phyloP scores from a whole-genome alignment of 2,888 invertebrate species.

The Calliscelio sp. region DNA sequence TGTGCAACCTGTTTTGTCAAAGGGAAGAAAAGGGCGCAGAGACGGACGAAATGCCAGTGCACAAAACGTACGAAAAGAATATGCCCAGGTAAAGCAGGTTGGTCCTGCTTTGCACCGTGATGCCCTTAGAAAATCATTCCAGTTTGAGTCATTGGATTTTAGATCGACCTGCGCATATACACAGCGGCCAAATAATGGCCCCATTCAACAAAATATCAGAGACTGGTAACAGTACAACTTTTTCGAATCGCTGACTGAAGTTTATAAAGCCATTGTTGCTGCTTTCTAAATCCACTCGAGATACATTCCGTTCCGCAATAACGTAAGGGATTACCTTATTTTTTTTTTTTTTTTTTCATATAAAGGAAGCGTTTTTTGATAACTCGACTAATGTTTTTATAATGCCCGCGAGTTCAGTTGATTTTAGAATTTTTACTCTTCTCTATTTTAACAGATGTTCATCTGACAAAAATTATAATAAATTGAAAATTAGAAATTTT shows the following conservation, averaged over 20 bases:
- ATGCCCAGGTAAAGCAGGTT: slow-evolving; percentile 77
- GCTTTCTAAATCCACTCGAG: slow-evolving; percentile 78
- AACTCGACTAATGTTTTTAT: slow-evolving; percentile 28
- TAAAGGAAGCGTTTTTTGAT: slow-evolving; percentile 44
- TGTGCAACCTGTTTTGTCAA: slow-evolving; percentile 70
- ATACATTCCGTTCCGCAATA: slow-evolving; percentile 77
- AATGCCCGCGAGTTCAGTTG: too few species aligned
- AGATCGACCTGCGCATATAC: slow-evolving; percentile 74
- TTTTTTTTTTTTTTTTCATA: slow-evolving; percentile 39
- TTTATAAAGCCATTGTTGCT: slow-evolving; percentile 79
- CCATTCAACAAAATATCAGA: slow-evolving; percentile 79
- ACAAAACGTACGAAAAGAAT: slow-evolving; percentile 72
- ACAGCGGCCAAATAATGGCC: slow-evolving; percentile 79
- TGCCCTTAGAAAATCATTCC: slow-evolving; percentile 80
- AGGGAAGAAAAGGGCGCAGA: slow-evolving; percentile 58
- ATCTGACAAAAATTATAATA: too few species aligned
- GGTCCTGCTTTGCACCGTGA: slow-evolving; percentile 76
- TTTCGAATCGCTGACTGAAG: slow-evolving; percentile 74
- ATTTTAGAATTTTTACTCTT: background rate
- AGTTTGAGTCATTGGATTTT: slow-evolving; percentile 77
- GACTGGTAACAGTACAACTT: slow-evolving; percentile 72
- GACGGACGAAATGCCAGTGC: slow-evolving; percentile 59
- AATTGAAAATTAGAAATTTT: too few species aligned
- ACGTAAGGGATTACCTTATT: slow-evolving; percentile 67
- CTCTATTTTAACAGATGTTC: background rate